Evolutionary conservation across 2,797 vertebrate species (phyloP).

Genomic region (Lacerta bilineata): DNA sequence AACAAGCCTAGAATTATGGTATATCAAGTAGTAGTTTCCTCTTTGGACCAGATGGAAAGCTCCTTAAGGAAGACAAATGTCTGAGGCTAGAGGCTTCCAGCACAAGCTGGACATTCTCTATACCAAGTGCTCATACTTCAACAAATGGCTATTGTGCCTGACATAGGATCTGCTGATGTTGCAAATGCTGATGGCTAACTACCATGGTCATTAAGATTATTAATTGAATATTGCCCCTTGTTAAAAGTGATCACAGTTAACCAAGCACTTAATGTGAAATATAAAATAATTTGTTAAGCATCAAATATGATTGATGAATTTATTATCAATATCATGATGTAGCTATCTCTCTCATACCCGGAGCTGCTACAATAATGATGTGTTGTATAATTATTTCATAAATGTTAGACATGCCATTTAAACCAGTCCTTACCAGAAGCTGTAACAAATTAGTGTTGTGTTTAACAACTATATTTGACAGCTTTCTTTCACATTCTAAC

Average conservation of each 20-base stretch:
- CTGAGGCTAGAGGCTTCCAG: neutral
- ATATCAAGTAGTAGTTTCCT: neutral
- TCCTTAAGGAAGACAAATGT: neutral
- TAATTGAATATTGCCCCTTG: conserved; percentile 37
- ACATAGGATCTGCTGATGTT: conserved; percentile 13
- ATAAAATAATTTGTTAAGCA: conserved; percentile 45
- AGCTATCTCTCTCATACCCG: conserved; percentile 29
- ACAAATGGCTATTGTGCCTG: conserved; percentile 6
- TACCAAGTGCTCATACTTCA: neutral
- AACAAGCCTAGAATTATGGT: neutral
- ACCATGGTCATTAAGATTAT: conserved; percentile 41
- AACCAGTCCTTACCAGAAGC: conserved; percentile 25
- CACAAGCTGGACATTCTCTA: neutral
- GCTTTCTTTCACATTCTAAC: conserved; percentile 1
- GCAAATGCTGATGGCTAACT: conserved; percentile 23
- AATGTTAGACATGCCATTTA: conserved; percentile 43
- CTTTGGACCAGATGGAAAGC: neutral
- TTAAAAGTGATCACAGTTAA: conserved; percentile 42
- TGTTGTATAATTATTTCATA: conserved; percentile 45
- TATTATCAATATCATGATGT: conserved; percentile 37
- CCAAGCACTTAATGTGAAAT: conserved; percentile 37
- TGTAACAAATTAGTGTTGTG: conserved; percentile 23
- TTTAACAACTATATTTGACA: conserved; percentile 35
- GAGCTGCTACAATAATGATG: conserved; percentile 29
- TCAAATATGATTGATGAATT: conserved; percentile 54